These are phyloP conservation scores for Tenodera sinensis DNA, from an alignment of 2,888 invertebrate genomes.

Conservation along the genomic window DNA sequence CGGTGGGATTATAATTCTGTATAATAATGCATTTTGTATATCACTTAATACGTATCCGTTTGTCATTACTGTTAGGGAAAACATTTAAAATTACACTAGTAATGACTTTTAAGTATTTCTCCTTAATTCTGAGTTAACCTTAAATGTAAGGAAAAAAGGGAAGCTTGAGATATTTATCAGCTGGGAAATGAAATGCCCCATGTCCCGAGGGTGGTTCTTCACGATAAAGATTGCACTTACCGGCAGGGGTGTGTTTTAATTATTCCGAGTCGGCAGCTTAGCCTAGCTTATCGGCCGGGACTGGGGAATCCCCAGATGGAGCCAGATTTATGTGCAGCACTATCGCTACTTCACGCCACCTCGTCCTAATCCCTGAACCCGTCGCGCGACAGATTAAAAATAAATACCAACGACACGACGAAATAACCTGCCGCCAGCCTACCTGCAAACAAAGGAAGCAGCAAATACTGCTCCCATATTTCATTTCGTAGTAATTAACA, in stretches of 20 bases:
- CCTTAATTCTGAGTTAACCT: neutral
- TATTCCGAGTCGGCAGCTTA: conserved; percentile 16
- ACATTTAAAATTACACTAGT: too few relatives aligned
- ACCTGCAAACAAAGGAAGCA: neutral
- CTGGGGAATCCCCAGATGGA: conserved; percentile 17
- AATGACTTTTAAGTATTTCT: neutral
- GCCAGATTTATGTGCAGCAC: conserved; percentile 21
- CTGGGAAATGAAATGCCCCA: neutral
- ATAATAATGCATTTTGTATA: too few relatives aligned
- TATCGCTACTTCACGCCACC: conserved; percentile 14
- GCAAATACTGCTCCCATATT: neutral
- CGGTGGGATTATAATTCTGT: too few relatives aligned
- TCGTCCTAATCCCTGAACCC: conserved; percentile 2
- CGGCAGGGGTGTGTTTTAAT: conserved; percentile 12
- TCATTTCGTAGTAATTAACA: neutral
- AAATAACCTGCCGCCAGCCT: neutral
- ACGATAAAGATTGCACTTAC: conserved; percentile 15
- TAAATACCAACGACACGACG: neutral
- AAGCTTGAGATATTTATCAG: neutral
- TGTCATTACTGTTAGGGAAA: too few relatives aligned
- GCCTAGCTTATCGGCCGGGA: conserved; percentile 16
- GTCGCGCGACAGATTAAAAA: neutral
- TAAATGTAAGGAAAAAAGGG: neutral
- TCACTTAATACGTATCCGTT: too few relatives aligned
- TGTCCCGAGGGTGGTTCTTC: neutral